Evolutionary conservation across 2,113 vertebrate species (phyloP).

Genomic region (Hippocampus abdominalis): DNA sequence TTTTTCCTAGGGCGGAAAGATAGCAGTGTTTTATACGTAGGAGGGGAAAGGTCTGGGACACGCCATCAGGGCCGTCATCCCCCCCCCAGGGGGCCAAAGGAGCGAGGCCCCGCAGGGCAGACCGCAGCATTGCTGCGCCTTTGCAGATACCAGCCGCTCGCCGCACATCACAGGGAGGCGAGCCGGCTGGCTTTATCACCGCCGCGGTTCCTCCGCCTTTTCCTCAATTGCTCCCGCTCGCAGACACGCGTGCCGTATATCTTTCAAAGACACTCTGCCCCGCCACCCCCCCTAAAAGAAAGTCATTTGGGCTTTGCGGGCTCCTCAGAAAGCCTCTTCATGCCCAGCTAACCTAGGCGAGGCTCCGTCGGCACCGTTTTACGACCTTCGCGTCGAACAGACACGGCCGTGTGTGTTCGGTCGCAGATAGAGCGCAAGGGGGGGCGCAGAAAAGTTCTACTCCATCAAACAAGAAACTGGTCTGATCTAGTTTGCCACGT

Average conservation of each 20-base stretch:
- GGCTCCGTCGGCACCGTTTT: constrained; percentile 60
- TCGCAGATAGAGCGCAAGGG: neutral
- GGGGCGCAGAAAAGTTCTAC: neutral
- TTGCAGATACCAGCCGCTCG: constrained; percentile 65
- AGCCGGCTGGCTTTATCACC: constrained; percentile 64
- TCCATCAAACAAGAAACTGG: neutral
- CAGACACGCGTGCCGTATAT: constrained; percentile 45
- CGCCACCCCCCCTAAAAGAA: constrained; percentile 62
- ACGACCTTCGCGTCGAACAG: constrained; percentile 58
- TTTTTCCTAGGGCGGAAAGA: constrained; percentile 55
- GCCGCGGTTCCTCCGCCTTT: constrained; percentile 50
- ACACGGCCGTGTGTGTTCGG: neutral
- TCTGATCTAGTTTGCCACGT: neutral
- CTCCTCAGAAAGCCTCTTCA: constrained; percentile 67
- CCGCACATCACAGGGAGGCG: constrained; percentile 58
- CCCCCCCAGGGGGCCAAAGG: constrained; percentile 43
- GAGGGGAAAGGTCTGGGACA: constrained; percentile 48
- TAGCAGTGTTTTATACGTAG: constrained; percentile 54
- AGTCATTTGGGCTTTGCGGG: constrained; percentile 64
- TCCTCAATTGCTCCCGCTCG: constrained; percentile 37
- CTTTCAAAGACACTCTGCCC: constrained; percentile 57
- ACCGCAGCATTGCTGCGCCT: constrained; percentile 60
- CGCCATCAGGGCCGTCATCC: constrained; percentile 51
- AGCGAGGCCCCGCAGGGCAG: constrained; percentile 52
- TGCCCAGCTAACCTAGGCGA: constrained; percentile 64